phyloP scores from a whole-genome alignment of 2,113 vertebrate genomes.

The Psammodynastes pulverulentus region DNA sequence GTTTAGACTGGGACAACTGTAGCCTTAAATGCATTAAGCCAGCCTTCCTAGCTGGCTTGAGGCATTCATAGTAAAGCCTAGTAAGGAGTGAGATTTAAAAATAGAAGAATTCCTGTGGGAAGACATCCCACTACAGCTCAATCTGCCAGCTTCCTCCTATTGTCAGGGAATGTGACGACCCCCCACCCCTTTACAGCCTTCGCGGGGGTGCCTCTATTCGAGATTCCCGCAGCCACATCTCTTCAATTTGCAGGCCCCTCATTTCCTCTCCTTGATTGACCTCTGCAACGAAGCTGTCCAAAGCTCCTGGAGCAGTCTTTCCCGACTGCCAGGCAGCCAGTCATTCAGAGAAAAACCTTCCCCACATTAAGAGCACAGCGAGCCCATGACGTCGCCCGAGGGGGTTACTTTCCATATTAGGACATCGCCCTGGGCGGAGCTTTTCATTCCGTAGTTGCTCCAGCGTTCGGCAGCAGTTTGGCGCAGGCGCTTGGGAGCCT shows the following conservation, averaged over 20 bases:
- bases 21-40: not conserved
- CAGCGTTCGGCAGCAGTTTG: not conserved
- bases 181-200: not conserved
- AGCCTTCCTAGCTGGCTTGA: not conserved
- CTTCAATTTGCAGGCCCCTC: constrained; percentile 7
- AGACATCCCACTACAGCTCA: constrained; percentile 16
- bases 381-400: constrained; percentile 20
- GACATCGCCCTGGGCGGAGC: constrained; percentile 13
- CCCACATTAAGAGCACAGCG: constrained; percentile 7
- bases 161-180: not conserved
- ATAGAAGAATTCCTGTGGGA: constrained; percentile 20
- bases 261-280: constrained; percentile 20
- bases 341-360: constrained; percentile 18
- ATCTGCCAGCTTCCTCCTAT: constrained; percentile 13
- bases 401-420: constrained; percentile 1
- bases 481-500: not conserved
- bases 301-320: not conserved
- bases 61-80: constrained; percentile 22
- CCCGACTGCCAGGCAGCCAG: not conserved
- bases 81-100: constrained; percentile 20
- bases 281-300: constrained; percentile 6
- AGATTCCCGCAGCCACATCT: not conserved
- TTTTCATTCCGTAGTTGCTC: not conserved
- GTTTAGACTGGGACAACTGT: not conserved
- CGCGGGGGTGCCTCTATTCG: not conserved